Base-by-base conservation (phyloP, 2,797 vertebrate species). In the Oryzias sinensis region DNA sequence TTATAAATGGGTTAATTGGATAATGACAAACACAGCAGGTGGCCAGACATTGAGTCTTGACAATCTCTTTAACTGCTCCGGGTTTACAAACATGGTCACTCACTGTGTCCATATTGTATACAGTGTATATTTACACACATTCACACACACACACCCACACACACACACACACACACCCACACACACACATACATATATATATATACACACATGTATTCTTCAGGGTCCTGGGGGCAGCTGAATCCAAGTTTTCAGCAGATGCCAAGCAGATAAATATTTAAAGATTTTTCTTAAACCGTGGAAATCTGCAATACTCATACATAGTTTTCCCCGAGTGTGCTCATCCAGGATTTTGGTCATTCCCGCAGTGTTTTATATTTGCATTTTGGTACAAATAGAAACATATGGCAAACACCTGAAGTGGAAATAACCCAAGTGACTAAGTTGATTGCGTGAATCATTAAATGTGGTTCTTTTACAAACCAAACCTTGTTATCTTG, bases 401-500 rank as follows among this genome's bases (percentile, higher is more conserved):
- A 69, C 80, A 76, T 80, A 64, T 80, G 43, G 7, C 1, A 58
- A 57, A 68, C 43, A 24, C 17, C 42, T 20, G 9, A 17, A 44
- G 43, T 27, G 17, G 17, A 2, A 71, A 51, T 44, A 45, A 53
- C 68, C 64, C 62, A 49, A 79, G 62, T 75, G 59, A 46, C 65
- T 61, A 73, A 65, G 72, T 76, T 74, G n/a, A 50, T 67, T 52
- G 56, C 61, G 56, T 68, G 33, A 48, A 67, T 54, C 42, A 70
- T 51, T 72, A 48, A 65, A 63, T 77, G 22, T 68, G 44, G 68
- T 71, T 49, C 55, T 67, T 48, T 57, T 15, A 67, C 43, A 59
- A 69, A 76, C 59, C 6, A 4, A 62, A 24, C 53, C 13, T 14
- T 46, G 58, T 33, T 62, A 49, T 25, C 72, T 59, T 48, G 16